Percentiles rank a stretch among this genome's conserved stretches.
These are phyloP conservation scores for Lepilemur septentrionalis DNA, from an alignment of 2,797 vertebrate species.

Conservation along the genomic window DNA sequence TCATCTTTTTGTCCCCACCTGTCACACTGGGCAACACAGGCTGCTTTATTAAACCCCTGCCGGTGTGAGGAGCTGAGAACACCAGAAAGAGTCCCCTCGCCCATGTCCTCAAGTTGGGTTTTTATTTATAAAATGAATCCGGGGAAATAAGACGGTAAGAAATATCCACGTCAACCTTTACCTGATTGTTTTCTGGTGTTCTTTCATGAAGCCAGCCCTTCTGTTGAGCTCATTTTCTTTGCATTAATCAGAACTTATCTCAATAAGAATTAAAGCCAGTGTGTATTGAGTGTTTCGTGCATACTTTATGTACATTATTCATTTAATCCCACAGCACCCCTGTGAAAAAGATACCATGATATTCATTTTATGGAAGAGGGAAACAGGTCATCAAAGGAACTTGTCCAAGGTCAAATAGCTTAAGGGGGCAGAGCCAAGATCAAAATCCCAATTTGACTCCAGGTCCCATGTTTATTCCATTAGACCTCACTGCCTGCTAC, in stretches of 20 bases:
- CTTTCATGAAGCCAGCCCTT: background rate
- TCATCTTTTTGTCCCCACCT: background rate
- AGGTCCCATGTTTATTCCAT: background rate
- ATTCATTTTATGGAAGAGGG: background rate
- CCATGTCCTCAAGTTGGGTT: background rate
- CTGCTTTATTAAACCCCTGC: background rate
- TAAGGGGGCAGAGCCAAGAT: background rate
- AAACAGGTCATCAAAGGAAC: background rate
- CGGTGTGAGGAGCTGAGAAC: background rate
- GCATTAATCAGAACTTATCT: background rate
- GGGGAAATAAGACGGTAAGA: background rate
- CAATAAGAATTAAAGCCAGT: background rate
- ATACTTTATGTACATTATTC: background rate
- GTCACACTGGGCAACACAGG: background rate
- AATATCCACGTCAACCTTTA: background rate
- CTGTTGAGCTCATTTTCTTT: background rate
- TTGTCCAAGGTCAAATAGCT: background rate
- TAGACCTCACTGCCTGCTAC: background rate
- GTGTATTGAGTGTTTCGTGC: background rate
- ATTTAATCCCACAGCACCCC: background rate
- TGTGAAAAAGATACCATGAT: background rate
- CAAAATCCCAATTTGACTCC: background rate
- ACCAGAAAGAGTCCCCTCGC: background rate
- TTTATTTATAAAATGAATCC: slow-evolving; percentile 14
- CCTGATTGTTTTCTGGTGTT: background rate